Evolutionary conservation across 2,888 invertebrate genomes (phyloP).

Genomic region (Drosophila conformis): DNA sequence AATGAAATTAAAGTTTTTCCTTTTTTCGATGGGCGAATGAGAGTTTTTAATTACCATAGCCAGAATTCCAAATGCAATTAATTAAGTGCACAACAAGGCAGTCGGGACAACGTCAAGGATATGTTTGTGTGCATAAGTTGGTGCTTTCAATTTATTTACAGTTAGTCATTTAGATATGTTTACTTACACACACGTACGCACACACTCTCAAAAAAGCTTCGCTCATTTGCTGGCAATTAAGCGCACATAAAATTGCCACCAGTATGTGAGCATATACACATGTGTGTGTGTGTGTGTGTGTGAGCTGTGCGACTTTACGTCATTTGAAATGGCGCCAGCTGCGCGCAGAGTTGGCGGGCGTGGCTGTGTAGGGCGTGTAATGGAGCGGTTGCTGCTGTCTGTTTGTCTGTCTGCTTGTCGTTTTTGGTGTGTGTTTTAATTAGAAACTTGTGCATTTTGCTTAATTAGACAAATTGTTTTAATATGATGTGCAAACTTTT

Average conservation of each 20-base stretch:
- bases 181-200: constrained; percentile 40
- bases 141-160: constrained; percentile 68
- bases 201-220: constrained; percentile 45
- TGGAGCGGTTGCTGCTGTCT: constrained; percentile 28
- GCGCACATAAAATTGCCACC: constrained; percentile 61
- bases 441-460: constrained; percentile 79
- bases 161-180: constrained; percentile 72
- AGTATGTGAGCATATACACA: constrained; percentile 6
- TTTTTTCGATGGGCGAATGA: constrained; percentile 5
- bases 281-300: constrained; percentile 17
- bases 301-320: constrained; percentile 37
- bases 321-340: constrained; percentile 56
- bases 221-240: constrained; percentile 79
- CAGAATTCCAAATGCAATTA: constrained; percentile 64
- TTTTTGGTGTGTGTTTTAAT: constrained; percentile 68
- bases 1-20: constrained; percentile 39
- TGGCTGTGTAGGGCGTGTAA: constrained; percentile 22
- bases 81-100: constrained; percentile 64
- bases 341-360: constrained; percentile 22
- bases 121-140: constrained; percentile 24
- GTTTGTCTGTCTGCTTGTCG: constrained; percentile 22
- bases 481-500: constrained; percentile 71
- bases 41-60: constrained; percentile 53
- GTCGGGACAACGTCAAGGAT: constrained; percentile 39
- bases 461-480: constrained; percentile 80